A percentile compares a stretch with the other conserved stretches of the same genome.
Conservation (phyloP, 2,888 invertebrate species). For the Smittia aterrima region DNA sequence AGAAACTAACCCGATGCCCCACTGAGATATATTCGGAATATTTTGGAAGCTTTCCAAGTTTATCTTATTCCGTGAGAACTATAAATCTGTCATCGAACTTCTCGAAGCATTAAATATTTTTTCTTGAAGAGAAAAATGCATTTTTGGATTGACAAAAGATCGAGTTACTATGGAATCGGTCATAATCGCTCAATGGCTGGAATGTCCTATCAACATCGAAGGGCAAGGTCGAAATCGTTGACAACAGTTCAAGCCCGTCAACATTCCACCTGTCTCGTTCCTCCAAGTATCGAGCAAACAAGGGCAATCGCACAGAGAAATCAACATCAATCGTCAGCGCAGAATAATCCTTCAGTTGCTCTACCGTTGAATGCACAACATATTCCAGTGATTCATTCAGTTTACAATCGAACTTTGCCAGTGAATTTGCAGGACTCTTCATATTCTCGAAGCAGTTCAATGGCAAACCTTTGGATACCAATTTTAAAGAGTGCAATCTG, state of each 20-base stretch:
- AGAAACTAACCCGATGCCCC: too few relatives aligned
- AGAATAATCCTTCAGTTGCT: background rate
- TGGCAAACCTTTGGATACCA: background rate
- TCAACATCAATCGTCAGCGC: background rate
- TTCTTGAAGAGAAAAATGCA: background rate
- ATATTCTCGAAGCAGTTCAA: background rate
- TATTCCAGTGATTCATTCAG: constrained; percentile 11
- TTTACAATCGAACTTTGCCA: background rate
- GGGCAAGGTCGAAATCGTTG: background rate
- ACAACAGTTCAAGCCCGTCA: background rate
- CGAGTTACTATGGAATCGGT: constrained; percentile 8
- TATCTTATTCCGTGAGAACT: background rate
- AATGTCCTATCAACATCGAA: background rate
- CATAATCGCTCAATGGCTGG: background rate
- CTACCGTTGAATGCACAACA: background rate
- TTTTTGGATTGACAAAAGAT: constrained; percentile 26
- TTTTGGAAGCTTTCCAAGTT: background rate
- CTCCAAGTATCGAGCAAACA: background rate
- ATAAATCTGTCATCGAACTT: background rate
- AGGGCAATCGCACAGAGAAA: background rate
- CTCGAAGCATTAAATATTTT: background rate
- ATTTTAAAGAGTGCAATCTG: background rate
- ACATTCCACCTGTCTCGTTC: too few relatives aligned
- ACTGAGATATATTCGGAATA: background rate
- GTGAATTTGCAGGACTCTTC: background rate